Conservation (phyloP, 2,113 vertebrate species). For the Sialia sialis region DNA sequence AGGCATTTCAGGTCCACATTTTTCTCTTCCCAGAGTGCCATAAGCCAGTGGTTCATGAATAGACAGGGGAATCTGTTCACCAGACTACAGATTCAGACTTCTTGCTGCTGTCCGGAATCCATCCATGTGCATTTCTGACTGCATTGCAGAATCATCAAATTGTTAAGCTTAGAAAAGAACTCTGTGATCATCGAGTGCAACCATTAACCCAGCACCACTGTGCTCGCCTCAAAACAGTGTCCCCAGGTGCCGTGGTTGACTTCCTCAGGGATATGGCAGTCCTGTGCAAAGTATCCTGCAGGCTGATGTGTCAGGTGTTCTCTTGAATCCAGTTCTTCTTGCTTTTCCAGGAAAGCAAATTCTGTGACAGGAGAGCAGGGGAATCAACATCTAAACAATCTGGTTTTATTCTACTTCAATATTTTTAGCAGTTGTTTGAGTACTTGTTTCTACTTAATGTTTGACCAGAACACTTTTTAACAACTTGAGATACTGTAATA, state of each 20-base stretch:
- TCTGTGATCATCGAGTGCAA: rapidly evolving
- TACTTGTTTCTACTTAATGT: not conserved
- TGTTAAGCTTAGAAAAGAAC: not conserved
- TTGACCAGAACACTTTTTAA: not conserved
- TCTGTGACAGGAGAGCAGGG: not conserved
- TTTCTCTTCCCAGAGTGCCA: not conserved
- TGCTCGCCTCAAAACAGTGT: not conserved
- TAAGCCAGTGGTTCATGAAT: rapidly evolving
- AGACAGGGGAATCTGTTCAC: too few relatives aligned
- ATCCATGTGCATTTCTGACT: not conserved
- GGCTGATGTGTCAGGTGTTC: not conserved
- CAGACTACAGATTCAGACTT: not conserved
- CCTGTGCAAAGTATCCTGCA: not conserved
- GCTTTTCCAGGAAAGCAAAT: not conserved
- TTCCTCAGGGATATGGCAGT: not conserved
- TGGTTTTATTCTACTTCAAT: not conserved
- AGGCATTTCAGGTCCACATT: not conserved
- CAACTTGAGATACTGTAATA: not conserved
- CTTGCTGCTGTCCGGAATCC: not conserved
- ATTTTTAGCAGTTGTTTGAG: not conserved
- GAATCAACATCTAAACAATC: not conserved
- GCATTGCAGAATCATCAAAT: rapidly evolving
- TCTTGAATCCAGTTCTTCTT: not conserved
- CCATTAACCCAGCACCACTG: not conserved
- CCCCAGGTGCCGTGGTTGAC: not conserved